Percentiles rank a stretch among this genome's conserved stretches.
phyloP scores from a whole-genome alignment of 2,888 invertebrate species.

The Marronus borbonicus region DNA sequence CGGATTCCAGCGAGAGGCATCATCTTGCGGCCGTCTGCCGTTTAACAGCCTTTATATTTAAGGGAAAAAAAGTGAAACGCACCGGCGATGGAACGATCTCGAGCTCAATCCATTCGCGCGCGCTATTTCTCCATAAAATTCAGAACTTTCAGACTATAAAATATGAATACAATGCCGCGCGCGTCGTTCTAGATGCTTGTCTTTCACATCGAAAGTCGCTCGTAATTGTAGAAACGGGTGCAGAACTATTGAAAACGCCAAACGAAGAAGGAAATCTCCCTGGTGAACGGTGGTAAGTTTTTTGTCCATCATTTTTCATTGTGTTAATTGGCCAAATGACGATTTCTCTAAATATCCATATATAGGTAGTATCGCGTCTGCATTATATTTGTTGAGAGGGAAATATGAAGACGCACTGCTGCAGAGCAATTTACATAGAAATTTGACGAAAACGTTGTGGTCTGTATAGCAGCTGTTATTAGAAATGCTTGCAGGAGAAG shows the following conservation, averaged over 20 bases:
- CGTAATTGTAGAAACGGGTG: slow-evolving; percentile 23
- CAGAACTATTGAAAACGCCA: slow-evolving; percentile 22
- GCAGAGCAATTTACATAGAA: too few relatives aligned
- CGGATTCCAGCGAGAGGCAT: slow-evolving; percentile 7
- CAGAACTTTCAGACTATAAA: slow-evolving; percentile 42
- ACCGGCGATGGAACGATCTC: slow-evolving; percentile 23
- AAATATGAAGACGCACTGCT: too few relatives aligned
- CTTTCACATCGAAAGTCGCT: slow-evolving; percentile 33
- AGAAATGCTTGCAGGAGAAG: too few relatives aligned
- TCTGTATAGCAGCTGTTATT: too few relatives aligned
- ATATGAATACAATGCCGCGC: slow-evolving; percentile 39
- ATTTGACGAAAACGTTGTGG: too few relatives aligned
- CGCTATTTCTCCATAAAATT: slow-evolving; percentile 34
- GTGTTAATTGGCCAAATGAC: slow-evolving; percentile 36
- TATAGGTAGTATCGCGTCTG: slow-evolving; percentile 31
- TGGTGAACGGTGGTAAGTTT: slow-evolving; percentile 14
- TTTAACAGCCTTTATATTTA: slow-evolving; percentile 32
- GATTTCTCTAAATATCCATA: slow-evolving; percentile 44
- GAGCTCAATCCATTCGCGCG: slow-evolving; percentile 11
- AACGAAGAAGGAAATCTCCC: slow-evolving; percentile 20
- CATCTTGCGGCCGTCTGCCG: slow-evolving; percentile 15
- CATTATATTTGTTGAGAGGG: background rate
- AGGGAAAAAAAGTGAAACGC: slow-evolving; percentile 40
- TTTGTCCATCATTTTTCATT: slow-evolving; percentile 41
- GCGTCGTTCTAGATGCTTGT: slow-evolving; percentile 34